Percentiles rank a stretch among this genome's conserved stretches.
phyloP scores from a whole-genome alignment of 2,113 vertebrate genomes.

The Trachemys scripta region DNA sequence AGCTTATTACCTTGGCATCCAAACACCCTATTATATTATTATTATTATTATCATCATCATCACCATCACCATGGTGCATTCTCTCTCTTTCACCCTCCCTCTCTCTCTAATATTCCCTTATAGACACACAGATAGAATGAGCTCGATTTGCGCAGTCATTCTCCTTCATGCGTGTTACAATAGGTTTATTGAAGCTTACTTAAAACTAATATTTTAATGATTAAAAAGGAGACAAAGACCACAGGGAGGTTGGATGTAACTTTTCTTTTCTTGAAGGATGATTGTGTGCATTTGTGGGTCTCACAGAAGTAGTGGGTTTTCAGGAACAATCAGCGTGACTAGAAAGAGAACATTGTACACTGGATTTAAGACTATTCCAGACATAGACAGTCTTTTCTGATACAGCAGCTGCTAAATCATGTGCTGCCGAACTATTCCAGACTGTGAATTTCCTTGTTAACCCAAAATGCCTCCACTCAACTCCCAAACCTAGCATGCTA shows the following conservation, averaged over 20 bases:
- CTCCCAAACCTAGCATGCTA: too few species aligned
- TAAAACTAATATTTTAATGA: not conserved
- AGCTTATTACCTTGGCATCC: not conserved
- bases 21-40: not conserved
- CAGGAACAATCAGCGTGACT: not conserved
- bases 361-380: not conserved
- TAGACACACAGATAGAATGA: not conserved
- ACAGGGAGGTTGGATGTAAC: not conserved
- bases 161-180: not conserved
- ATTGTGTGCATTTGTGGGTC: not conserved
- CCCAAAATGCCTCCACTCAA: too few species aligned
- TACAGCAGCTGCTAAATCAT: too few species aligned
- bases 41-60: too few species aligned
- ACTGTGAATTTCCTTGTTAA: too few species aligned
- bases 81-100: not conserved
- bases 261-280: not conserved
- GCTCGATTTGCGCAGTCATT: not conserved
- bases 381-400: not conserved
- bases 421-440: too few species aligned
- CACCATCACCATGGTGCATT: too few species aligned
- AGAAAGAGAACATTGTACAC: not conserved
- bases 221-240: not conserved
- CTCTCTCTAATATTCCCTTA: not conserved
- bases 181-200: not conserved
- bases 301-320: not conserved